Evolutionary conservation across 2,113 vertebrate genomes (phyloP).

Genomic region (Cryptotis parvus): DNA sequence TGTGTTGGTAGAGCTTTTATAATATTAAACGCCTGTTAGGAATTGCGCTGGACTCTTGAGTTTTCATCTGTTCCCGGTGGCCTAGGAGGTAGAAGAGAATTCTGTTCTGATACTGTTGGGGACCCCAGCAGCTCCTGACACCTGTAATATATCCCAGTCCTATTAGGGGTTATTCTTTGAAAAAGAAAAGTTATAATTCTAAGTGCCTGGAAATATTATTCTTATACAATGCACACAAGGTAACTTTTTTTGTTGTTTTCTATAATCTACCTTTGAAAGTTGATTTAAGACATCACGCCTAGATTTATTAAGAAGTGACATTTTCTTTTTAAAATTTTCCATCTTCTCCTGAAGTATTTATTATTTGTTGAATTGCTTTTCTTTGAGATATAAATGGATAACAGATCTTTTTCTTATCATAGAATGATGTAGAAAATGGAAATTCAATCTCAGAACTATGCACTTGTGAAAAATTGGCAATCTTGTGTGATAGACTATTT

Average conservation of each 20-base stretch:
- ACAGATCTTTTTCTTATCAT: not conserved
- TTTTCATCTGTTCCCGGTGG: too few relatives aligned
- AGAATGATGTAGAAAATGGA: not conserved
- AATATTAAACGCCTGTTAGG: too few relatives aligned
- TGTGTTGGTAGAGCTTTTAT: too few relatives aligned
- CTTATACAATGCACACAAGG: not conserved
- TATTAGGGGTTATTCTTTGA: not conserved
- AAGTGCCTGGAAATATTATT: slow-evolving; percentile 33
- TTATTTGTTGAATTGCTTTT: slow-evolving; percentile 9
- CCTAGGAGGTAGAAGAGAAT: too few relatives aligned
- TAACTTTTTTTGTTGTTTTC: slow-evolving; percentile 50
- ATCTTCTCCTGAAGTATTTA: slow-evolving; percentile 11
- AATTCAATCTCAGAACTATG: not conserved
- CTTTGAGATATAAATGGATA: not conserved
- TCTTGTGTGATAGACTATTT: not conserved
- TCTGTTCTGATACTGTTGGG: too few relatives aligned
- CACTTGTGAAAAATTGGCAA: not conserved
- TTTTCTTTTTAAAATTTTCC: slow-evolving; percentile 21
- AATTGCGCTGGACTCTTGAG: too few relatives aligned
- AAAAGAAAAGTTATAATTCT: not conserved
- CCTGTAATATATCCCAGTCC: not conserved
- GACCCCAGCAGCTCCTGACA: too few relatives aligned
- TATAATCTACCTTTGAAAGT: slow-evolving; percentile 19
- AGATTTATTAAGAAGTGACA: slow-evolving; percentile 30
- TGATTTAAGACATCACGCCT: slow-evolving; percentile 12